Percentiles rank a stretch among this genome's conserved stretches.
phyloP scores from a whole-genome alignment of 2,888 invertebrate genomes.

The Diarsia brunnea region DNA sequence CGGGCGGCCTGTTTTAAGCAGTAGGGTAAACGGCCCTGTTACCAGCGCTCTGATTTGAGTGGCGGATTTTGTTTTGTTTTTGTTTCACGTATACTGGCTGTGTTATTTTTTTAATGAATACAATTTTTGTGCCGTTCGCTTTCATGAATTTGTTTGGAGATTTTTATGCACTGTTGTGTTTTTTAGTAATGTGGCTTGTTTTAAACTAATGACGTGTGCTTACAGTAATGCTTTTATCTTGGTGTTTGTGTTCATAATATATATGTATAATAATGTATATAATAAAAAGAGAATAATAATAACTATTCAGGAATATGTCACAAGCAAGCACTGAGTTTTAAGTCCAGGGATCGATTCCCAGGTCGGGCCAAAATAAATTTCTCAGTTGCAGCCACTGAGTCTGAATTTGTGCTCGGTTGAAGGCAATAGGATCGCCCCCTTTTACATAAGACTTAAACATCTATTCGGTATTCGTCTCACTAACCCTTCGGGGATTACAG shows the following conservation, averaged over 20 bases:
- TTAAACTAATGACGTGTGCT: neutral
- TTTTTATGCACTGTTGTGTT: conserved; percentile 13
- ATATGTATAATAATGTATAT: no score
- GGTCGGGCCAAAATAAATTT: no score
- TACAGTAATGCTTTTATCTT: neutral
- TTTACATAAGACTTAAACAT: no score
- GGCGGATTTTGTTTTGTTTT: conserved; percentile 51
- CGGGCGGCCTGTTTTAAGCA: conserved; percentile 63
- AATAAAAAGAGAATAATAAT: no score
- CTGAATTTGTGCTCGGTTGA: no score
- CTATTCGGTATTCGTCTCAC: no score
- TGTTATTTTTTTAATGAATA: conserved; percentile 41
- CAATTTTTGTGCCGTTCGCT: conserved; percentile 27
- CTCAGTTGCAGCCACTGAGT: no score
- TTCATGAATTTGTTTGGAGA: conserved; percentile 9
- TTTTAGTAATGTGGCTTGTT: conserved; percentile 13
- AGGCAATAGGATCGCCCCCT: no score
- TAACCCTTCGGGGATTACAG: no score
- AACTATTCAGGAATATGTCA: no score
- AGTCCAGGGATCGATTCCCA: no score
- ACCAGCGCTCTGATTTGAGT: conserved; percentile 59
- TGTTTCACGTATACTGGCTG: conserved; percentile 40
- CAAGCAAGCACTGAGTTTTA: no score
- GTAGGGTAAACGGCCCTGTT: conserved; percentile 62
- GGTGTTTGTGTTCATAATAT: neutral